phyloP scores from a whole-genome alignment of 2,797 vertebrate species.

The Hephaestus fuliginosus region DNA sequence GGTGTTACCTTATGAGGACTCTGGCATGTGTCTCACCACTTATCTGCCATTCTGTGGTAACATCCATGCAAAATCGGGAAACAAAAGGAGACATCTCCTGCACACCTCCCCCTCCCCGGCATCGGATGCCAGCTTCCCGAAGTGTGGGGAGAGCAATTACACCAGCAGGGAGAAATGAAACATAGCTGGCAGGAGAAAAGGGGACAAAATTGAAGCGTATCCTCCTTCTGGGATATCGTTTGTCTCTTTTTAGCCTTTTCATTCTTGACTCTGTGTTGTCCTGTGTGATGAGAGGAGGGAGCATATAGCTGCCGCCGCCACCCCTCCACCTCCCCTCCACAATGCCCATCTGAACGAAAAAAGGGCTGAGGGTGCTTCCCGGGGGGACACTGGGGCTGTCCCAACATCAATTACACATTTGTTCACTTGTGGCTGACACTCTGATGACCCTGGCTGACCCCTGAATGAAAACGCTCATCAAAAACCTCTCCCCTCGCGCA shows the following conservation, averaged over 20 bases:
- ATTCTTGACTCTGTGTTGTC: conserved; percentile 82
- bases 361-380: conserved; percentile 76
- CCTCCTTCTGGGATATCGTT: conserved; percentile 82
- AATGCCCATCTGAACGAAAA: conserved; percentile 71
- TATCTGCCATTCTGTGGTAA: conserved; percentile 78
- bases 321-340: conserved; percentile 22
- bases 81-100: conserved; percentile 80
- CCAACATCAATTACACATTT: conserved; percentile 90
- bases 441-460: conserved; percentile 85
- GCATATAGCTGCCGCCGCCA: conserved; percentile 43
- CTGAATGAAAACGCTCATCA: conserved; percentile 85
- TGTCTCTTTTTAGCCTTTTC: conserved; percentile 80
- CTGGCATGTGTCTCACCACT: conserved; percentile 73
- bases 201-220: conserved; percentile 85
- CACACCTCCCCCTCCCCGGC: conserved; percentile 60
- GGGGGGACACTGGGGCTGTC: conserved; percentile 80
- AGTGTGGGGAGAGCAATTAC: conserved; percentile 84
- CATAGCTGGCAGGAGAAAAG: conserved; percentile 77
- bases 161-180: conserved; percentile 83
- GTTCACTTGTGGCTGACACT: conserved; percentile 86
- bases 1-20: conserved; percentile 65
- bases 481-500: conserved; percentile 77
- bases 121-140: conserved; percentile 81
- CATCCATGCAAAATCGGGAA: conserved; percentile 83
- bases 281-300: conserved; percentile 77